A percentile compares a stretch with the other conserved stretches of the same genome.
Conservation (phyloP, 2,113 vertebrate genomes). For the Eidolon helvum region DNA sequence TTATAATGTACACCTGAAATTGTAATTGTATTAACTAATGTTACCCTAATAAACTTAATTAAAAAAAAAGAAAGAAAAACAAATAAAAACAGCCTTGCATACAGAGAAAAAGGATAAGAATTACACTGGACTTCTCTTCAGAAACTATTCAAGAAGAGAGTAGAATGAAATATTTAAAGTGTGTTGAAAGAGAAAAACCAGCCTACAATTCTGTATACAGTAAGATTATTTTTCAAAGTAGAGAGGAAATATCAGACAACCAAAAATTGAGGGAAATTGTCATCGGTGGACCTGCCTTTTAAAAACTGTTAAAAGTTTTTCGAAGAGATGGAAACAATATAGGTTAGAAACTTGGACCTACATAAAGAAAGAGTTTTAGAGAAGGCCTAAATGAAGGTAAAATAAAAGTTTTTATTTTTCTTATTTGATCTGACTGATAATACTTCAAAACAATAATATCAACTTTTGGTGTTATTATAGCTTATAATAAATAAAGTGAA, state of each 20-base stretch:
- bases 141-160: not conserved
- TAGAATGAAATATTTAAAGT: not conserved
- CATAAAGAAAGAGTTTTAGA: not conserved
- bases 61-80: no score
- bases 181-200: not conserved
- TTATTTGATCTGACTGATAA: not conserved
- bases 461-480: not conserved
- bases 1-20: no score
- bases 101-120: not conserved
- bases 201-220: not conserved
- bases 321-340: not conserved
- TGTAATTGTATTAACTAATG: no score
- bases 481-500: not conserved
- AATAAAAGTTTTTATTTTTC: not conserved
- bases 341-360: not conserved
- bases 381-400: not conserved
- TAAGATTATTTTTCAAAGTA: not conserved
- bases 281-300: not conserved
- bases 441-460: not conserved
- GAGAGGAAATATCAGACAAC: not conserved
- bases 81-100: not conserved
- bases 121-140: not conserved
- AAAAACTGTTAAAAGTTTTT: not conserved
- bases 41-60: no score
- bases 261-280: not conserved